A percentile compares a stretch with the other conserved stretches of the same genome.
Evolutionary conservation across 2,888 invertebrate species (phyloP).

Genomic region (Tachina grossa): DNA sequence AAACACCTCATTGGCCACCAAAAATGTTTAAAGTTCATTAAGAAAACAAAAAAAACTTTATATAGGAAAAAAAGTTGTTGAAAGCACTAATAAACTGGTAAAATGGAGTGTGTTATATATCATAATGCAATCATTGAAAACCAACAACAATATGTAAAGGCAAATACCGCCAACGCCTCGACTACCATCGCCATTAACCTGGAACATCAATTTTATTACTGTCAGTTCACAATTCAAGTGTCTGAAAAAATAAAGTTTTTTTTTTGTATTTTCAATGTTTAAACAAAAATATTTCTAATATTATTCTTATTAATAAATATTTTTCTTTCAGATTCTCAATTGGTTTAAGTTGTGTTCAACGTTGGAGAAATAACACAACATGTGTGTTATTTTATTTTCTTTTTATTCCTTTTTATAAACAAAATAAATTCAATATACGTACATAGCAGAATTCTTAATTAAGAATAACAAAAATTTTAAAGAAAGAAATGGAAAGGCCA

Average conservation of each 20-base stretch:
- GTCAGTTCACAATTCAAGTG: slow-evolving; percentile 27
- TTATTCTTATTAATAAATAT: slow-evolving; percentile 37
- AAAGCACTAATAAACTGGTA: slow-evolving; percentile 54
- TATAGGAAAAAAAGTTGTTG: not conserved
- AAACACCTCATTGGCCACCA: slow-evolving; percentile 27
- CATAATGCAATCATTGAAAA: slow-evolving; percentile 50
- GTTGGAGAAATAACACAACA: not conserved
- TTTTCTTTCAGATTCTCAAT: slow-evolving; percentile 30
- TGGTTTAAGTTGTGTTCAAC: slow-evolving; percentile 6
- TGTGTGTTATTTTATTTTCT: slow-evolving; percentile 12
- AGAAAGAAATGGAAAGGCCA: not conserved
- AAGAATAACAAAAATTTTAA: slow-evolving; percentile 6
- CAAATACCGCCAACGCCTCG: not conserved
- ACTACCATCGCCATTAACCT: slow-evolving; percentile 24
- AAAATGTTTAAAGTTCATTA: slow-evolving; percentile 28
- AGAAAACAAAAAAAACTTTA: slow-evolving; percentile 18
- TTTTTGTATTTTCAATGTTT: slow-evolving; percentile 31
- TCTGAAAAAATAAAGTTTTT: slow-evolving; percentile 8
- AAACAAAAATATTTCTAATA: slow-evolving; percentile 34
- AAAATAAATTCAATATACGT: not conserved
- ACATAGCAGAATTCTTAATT: not conserved
- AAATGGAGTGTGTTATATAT: slow-evolving; percentile 60
- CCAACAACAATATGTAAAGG: slow-evolving; percentile 1
- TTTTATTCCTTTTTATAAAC: slow-evolving; percentile 9
- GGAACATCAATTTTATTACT: slow-evolving; percentile 33